Percentiles rank a stretch among this genome's conserved stretches.
Evolutionary conservation across 2,113 vertebrate species (phyloP).

Genomic region (Vicugna pacos): DNA sequence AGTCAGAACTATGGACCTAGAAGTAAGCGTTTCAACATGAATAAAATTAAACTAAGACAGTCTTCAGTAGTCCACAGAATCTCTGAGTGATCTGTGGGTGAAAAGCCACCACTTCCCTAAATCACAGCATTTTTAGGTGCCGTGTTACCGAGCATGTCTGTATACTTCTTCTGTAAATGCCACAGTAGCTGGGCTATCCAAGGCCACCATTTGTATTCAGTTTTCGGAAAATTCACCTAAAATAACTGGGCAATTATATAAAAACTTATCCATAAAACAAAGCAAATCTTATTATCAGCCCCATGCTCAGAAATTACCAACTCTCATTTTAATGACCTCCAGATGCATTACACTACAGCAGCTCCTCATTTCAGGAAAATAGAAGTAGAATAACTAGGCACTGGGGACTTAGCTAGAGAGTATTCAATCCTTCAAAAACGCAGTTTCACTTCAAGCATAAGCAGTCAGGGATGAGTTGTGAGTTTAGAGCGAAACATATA

Average conservation of each 20-base stretch:
- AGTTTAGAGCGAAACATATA: slow-evolving; percentile 51
- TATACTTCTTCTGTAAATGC: slow-evolving; percentile 61
- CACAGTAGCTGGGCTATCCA: slow-evolving; percentile 42
- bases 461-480: slow-evolving; percentile 65
- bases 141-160: background rate
- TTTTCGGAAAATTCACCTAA: slow-evolving; percentile 78
- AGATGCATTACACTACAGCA: slow-evolving; percentile 73
- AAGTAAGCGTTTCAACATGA: slow-evolving; percentile 64
- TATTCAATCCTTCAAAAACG: slow-evolving; percentile 47
- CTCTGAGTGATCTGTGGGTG: slow-evolving; percentile 5
- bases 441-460: slow-evolving; percentile 70
- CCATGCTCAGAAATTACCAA: slow-evolving; percentile 74
- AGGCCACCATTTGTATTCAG: slow-evolving; percentile 59
- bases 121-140: slow-evolving; percentile 62
- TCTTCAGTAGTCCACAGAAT: slow-evolving; percentile 27
- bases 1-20: background rate
- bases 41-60: background rate
- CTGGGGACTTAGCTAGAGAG: slow-evolving; percentile 47
- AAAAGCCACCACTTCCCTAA: slow-evolving; percentile 60
- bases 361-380: slow-evolving; percentile 76
- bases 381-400: slow-evolving; percentile 69
- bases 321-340: slow-evolving; percentile 80
- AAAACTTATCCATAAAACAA: slow-evolving; percentile 74
- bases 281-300: slow-evolving; percentile 77
- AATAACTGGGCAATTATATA: slow-evolving; percentile 79